Evolutionary conservation across 2,888 invertebrate genomes (phyloP).

Genomic region (Cantharis flavilabris): DNA sequence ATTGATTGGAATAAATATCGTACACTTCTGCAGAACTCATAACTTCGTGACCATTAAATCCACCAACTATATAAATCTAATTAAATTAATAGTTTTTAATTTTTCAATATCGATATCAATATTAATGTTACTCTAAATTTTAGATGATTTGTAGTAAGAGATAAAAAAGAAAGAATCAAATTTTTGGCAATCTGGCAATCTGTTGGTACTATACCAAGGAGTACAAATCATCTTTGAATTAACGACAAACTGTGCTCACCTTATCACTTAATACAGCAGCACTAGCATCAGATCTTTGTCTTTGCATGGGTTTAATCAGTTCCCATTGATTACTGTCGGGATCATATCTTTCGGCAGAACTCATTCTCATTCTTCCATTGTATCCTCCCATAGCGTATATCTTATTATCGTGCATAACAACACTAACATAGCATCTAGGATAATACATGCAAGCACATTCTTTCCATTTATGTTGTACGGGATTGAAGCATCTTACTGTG

Average conservation of each 20-base stretch:
- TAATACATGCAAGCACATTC: constrained; percentile 81
- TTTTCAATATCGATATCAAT: not conserved
- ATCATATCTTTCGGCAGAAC: constrained; percentile 78
- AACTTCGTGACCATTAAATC: constrained; percentile 79
- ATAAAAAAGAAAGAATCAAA: not conserved
- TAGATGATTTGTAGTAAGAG: not conserved
- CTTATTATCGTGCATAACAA: constrained; percentile 68
- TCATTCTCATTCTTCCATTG: constrained; percentile 76
- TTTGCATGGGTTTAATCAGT: constrained; percentile 74
- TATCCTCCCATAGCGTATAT: constrained; percentile 86
- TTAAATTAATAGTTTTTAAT: not conserved
- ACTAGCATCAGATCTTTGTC: constrained; percentile 77
- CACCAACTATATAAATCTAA: constrained; percentile 77
- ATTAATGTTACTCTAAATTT: not conserved
- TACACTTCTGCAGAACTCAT: constrained; percentile 77
- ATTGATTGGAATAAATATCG: constrained; percentile 70
- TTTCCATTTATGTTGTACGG: constrained; percentile 74
- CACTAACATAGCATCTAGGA: constrained; percentile 79
- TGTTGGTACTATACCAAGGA: too few relatives aligned
- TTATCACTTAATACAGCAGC: constrained; percentile 71
- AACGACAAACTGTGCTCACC: constrained; percentile 46
- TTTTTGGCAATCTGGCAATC: too few relatives aligned
- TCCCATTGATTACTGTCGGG: constrained; percentile 80
- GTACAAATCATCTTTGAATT: not conserved
- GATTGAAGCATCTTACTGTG: constrained; percentile 80